A percentile compares a stretch with the other conserved stretches of the same genome.
These are phyloP conservation scores for Pissodes strobi DNA, from an alignment of 1,140 invertebrate species.

Conservation along the genomic window DNA sequence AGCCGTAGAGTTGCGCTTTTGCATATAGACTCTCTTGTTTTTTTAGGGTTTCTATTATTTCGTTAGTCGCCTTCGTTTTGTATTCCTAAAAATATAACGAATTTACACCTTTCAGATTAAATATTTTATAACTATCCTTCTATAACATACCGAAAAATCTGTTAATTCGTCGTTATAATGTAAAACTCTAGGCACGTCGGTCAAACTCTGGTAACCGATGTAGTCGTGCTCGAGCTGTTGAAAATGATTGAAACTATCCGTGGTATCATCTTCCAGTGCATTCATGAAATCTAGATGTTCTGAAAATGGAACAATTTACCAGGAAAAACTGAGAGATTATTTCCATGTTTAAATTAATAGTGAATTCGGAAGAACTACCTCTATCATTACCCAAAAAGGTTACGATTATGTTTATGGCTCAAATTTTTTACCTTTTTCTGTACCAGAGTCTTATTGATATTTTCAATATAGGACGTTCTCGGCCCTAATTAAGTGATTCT, in stretches of 20 bases:
- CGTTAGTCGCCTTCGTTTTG: slow-evolving; percentile 66
- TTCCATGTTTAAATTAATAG: too few species aligned
- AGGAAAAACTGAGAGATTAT: too few species aligned
- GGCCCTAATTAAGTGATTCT: too few species aligned
- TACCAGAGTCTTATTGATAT: too few species aligned
- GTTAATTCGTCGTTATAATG: slow-evolving; percentile 70
- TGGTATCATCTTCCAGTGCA: slow-evolving; percentile 67
- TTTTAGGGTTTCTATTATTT: slow-evolving; percentile 74
- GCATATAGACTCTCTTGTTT: slow-evolving; percentile 74
- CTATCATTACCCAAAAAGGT: too few species aligned
- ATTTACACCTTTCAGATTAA: neutral
- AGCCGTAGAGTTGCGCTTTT: slow-evolving; percentile 82
- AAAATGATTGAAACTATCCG: slow-evolving; percentile 78
- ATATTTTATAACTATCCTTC: neutral
- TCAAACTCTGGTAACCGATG: slow-evolving; percentile 95
- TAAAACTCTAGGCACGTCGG: slow-evolving; percentile 87
- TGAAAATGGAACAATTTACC: slow-evolving; percentile 55
- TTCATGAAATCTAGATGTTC: slow-evolving; percentile 97
- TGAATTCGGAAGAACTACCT: too few species aligned
- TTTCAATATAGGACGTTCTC: too few species aligned
- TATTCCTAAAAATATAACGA: slow-evolving; percentile 54
- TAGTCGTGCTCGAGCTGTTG: slow-evolving; percentile 89
- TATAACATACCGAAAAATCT: slow-evolving; percentile 61
- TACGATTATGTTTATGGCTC: too few species aligned
- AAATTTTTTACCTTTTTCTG: too few species aligned